Evolutionary conservation across 2,113 vertebrate genomes (phyloP).

Genomic region (Tyrannus savana): DNA sequence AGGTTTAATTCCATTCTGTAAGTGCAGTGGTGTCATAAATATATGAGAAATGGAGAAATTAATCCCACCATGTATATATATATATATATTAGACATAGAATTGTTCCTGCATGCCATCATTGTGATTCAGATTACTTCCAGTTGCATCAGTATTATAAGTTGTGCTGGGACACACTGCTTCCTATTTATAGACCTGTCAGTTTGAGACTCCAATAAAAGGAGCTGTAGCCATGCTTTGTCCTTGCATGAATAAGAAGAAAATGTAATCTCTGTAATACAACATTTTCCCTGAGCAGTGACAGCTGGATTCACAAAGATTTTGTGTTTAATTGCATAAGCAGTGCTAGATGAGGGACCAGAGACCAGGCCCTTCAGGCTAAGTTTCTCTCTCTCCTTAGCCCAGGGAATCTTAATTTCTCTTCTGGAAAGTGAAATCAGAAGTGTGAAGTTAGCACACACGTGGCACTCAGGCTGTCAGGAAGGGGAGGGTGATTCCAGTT

Average conservation of each 20-base stretch:
- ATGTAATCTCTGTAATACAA: not conserved
- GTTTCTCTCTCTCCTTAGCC: not conserved
- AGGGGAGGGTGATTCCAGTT: not conserved
- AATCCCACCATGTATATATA: not conserved
- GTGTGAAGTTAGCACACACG: no score
- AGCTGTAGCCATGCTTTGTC: not conserved
- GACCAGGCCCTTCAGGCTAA: not conserved
- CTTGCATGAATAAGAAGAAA: not conserved
- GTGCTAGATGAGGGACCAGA: not conserved
- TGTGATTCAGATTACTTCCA: not conserved
- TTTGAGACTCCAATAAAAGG: not conserved
- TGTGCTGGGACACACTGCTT: not conserved
- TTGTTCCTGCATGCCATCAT: not conserved
- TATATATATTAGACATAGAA: fast-evolving
- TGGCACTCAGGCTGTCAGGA: not conserved
- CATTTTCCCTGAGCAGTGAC: not conserved
- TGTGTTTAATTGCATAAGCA: not conserved
- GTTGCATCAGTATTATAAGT: not conserved
- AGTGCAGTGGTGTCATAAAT: not conserved
- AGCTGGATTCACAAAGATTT: not conserved
- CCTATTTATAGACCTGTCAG: not conserved
- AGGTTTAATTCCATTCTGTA: not conserved
- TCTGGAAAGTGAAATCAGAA: not conserved
- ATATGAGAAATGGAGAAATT: not conserved
- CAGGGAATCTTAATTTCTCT: not conserved